Percentiles rank a stretch among this genome's conserved stretches.
Conservation (phyloP, 2,113 vertebrate species). For the Kobus ellipsiprymnus region DNA sequence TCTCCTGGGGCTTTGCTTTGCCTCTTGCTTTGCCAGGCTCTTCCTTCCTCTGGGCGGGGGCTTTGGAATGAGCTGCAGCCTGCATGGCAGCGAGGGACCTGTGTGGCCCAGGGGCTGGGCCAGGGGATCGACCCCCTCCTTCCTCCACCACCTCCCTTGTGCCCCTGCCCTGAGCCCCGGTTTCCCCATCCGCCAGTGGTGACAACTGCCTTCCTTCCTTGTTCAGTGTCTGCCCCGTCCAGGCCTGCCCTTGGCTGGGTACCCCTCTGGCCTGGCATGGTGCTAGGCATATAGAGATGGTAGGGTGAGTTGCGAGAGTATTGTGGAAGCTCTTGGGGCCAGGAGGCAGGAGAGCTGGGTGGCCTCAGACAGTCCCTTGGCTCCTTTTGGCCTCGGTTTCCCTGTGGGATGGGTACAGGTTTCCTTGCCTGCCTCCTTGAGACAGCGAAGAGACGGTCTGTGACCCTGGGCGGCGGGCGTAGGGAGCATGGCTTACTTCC, state of each 20-base stretch:
- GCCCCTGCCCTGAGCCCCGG: not conserved
- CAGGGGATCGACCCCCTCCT: not conserved
- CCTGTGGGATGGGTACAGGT: fast-evolving
- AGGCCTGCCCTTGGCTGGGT: fast-evolving
- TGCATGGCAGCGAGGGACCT: fast-evolving
- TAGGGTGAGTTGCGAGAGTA: fast-evolving
- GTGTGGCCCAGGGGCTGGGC: not conserved
- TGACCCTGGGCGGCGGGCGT: fast-evolving
- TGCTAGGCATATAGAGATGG: fast-evolving
- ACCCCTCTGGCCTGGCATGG: fast-evolving
- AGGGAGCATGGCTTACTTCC: fast-evolving
- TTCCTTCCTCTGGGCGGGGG: fast-evolving
- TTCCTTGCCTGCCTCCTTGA: not conserved
- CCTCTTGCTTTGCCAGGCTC: too few relatives aligned
- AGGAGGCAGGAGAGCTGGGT: not conserved
- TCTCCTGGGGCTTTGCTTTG: not conserved
- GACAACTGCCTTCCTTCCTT: not conserved
- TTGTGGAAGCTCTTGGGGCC: fast-evolving
- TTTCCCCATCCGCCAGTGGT: not conserved
- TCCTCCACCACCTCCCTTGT: not conserved
- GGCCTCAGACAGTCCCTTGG: not conserved
- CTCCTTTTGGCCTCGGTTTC: not conserved
- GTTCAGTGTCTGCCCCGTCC: fast-evolving
- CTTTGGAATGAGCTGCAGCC: fast-evolving
- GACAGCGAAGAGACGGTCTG: not conserved